Percentiles rank a stretch among this genome's conserved stretches.
phyloP scores from a whole-genome alignment of 2,888 invertebrate genomes.

The Ennomos erosarius region DNA sequence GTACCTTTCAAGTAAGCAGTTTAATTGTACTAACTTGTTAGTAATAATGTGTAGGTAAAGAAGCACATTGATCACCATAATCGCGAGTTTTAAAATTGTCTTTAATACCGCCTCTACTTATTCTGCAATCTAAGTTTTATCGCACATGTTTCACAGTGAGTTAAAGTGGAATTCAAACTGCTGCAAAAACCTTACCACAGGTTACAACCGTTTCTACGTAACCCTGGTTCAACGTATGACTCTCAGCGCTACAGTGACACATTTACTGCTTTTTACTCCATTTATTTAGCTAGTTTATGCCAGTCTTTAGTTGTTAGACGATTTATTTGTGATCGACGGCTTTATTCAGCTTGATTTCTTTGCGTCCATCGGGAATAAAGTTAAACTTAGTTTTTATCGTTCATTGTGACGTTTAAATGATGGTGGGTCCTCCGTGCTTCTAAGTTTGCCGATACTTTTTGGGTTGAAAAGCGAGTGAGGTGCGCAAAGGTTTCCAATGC shows the following conservation, averaged over 20 bases:
- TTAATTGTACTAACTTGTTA: too few relatives aligned
- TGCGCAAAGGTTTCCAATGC: too few relatives aligned
- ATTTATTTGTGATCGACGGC: conserved; percentile 30
- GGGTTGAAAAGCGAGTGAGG: too few relatives aligned
- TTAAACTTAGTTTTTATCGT: too few relatives aligned
- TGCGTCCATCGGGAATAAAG: conserved; percentile 2
- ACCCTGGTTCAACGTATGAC: conserved; percentile 35
- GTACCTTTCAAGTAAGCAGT: too few relatives aligned
- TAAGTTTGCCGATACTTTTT: too few relatives aligned
- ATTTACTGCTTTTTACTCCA: conserved; percentile 37
- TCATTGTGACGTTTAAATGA: too few relatives aligned
- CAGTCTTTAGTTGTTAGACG: conserved; percentile 25
- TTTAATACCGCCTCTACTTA: conserved; percentile 30
- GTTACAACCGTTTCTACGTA: too few relatives aligned
- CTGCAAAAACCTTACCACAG: conserved; percentile 44
- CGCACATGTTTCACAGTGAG: conserved; percentile 33
- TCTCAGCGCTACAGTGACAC: conserved; percentile 45
- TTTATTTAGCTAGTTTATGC: conserved; percentile 34
- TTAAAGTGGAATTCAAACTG: conserved; percentile 50
- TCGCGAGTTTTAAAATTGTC: too few relatives aligned
- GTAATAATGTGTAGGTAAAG: too few relatives aligned
- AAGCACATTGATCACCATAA: too few relatives aligned
- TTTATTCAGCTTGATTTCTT: conserved; percentile 21
- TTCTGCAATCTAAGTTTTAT: conserved; percentile 18
- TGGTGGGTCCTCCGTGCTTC: too few relatives aligned